Conservation (phyloP, 1,140 invertebrate species). For the Melipona quadrifasciata region DNA sequence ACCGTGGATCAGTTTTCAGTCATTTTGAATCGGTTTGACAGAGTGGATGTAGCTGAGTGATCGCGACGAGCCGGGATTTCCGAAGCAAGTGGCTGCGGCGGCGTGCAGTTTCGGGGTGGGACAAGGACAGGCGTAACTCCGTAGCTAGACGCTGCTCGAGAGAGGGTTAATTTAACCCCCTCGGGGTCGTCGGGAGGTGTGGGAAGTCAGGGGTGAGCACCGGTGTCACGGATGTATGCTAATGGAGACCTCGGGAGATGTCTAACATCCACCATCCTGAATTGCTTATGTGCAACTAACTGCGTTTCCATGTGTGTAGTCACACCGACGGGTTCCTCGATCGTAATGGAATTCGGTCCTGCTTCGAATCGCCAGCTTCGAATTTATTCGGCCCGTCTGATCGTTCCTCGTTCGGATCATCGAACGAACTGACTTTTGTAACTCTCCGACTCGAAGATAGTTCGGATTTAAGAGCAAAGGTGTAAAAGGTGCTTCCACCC, state of each 20-base stretch:
- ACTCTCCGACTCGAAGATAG: background rate
- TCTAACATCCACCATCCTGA: conserved; percentile 70
- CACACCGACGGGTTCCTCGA: conserved; percentile 14
- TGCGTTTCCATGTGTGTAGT: conserved; percentile 24
- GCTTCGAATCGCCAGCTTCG: conserved; percentile 8
- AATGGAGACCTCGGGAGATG: conserved; percentile 75
- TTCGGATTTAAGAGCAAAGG: background rate
- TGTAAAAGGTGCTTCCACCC: too few species aligned
- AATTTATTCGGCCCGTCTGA: conserved; percentile 33
- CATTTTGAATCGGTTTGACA: conserved; percentile 41
- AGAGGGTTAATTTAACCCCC: conserved; percentile 70
- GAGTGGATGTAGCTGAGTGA: background rate
- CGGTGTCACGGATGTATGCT: conserved; percentile 74
- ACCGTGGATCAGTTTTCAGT: conserved; percentile 24
- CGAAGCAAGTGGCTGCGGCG: conserved; percentile 5
- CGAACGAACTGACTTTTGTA: background rate
- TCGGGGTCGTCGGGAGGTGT: conserved; percentile 49
- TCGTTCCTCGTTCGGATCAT: background rate
- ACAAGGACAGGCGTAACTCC: conserved; percentile 47
- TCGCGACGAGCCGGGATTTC: conserved; percentile 13
- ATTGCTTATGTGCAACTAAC: conserved; percentile 64
- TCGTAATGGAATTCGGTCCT: conserved; percentile 29
- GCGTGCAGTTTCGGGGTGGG: background rate
- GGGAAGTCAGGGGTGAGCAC: conserved; percentile 70
- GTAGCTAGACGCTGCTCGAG: conserved; percentile 47